Conservation (phyloP, 92 coral and sea anemone species). For the Palythoa grandis region DNA sequence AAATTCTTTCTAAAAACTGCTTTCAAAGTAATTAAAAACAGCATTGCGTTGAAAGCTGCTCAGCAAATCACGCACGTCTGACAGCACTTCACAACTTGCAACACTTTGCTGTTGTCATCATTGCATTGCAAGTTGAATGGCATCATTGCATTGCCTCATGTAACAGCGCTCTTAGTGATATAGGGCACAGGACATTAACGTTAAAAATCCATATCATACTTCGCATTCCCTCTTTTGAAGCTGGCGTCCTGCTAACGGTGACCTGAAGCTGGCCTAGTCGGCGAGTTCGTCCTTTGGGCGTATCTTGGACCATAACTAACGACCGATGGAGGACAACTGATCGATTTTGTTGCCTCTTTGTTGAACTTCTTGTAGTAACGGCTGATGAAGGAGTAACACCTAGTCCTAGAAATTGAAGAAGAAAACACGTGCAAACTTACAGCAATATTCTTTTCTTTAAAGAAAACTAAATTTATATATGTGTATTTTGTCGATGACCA, state of each 20-base stretch:
- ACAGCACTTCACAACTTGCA: too few species aligned
- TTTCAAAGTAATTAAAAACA: too few species aligned
- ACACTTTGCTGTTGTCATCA: too few species aligned
- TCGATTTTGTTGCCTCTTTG: conserved; percentile 27
- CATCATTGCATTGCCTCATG: too few species aligned
- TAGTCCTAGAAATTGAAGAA: conserved; percentile 6
- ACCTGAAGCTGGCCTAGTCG: conserved; percentile 33
- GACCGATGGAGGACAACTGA: conserved; percentile 38
- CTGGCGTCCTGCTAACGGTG: conserved; percentile 42
- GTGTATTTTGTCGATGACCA: not conserved
- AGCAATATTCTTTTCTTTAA: not conserved
- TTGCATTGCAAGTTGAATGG: too few species aligned
- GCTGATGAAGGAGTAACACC: conserved; percentile 35
- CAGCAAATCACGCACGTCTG: too few species aligned
- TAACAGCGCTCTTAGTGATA: not conserved
- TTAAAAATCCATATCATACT: not conserved
- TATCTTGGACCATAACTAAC: conserved; percentile 34
- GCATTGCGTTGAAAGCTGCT: too few species aligned
- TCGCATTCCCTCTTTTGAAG: not conserved
- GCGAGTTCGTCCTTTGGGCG: conserved; percentile 41
- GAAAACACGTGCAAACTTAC: not conserved
- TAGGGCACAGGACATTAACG: not conserved
- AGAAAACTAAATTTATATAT: not conserved
- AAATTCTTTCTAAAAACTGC: too few species aligned
- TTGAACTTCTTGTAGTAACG: conserved; percentile 2